A percentile compares a stretch with the other conserved stretches of the same genome.
Conservation (phyloP, 1,140 invertebrate species). For the Chironomus striatipennis region DNA sequence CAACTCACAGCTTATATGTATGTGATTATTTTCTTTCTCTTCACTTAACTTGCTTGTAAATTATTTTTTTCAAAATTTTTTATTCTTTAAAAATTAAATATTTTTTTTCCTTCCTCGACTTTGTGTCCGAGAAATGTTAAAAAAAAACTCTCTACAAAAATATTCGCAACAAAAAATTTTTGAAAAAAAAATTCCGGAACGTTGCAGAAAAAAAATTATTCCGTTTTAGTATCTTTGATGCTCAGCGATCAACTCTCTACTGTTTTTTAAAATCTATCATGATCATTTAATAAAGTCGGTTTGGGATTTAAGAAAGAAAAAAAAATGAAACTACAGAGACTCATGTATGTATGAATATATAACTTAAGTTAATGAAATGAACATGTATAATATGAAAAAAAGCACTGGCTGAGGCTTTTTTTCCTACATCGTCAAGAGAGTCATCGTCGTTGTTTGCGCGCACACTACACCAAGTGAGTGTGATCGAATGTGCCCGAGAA, state of each 20-base stretch:
- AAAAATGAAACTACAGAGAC: constrained; percentile 19
- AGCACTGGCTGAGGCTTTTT: constrained; percentile 13
- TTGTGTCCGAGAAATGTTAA: not conserved
- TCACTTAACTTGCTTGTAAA: not conserved
- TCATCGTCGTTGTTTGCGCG: constrained; percentile 11
- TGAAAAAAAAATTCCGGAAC: not conserved
- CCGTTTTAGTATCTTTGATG: constrained; percentile 17
- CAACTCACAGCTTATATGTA: too few relatives aligned
- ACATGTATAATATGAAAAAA: constrained; percentile 1
- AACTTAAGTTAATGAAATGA: constrained; percentile 17
- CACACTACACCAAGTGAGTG: not conserved
- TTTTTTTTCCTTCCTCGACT: not conserved
- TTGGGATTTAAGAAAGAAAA: constrained; percentile 23
- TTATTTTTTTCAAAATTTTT: not conserved
- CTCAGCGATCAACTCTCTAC: constrained; percentile 21
- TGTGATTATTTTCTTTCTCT: too few relatives aligned
- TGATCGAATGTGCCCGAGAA: not conserved
- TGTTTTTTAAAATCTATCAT: constrained; percentile 24
- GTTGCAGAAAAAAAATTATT: not conserved
- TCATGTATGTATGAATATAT: constrained; percentile 21
- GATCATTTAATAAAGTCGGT: constrained; percentile 23
- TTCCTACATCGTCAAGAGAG: constrained; percentile 6
- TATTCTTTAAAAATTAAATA: not conserved
- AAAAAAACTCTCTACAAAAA: not conserved
- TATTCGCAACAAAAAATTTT: not conserved